Evolutionary conservation across 2,888 invertebrate species (phyloP).

Genomic region (Pollenia amentaria): DNA sequence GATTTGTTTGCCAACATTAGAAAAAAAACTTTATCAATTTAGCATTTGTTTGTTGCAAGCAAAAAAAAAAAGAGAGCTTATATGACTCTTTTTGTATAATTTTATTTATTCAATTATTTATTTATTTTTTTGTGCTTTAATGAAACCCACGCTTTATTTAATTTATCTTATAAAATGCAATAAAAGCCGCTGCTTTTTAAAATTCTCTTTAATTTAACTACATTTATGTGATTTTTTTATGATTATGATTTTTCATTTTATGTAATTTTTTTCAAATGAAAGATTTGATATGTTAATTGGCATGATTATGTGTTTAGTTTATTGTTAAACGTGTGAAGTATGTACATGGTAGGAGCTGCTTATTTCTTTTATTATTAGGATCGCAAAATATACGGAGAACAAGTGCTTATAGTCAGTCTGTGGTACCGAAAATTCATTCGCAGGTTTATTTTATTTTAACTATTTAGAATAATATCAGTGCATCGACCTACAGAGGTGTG

Average conservation of each 20-base stretch:
- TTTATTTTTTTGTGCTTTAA: slow-evolving; percentile 37
- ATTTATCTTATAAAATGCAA: slow-evolving; percentile 57
- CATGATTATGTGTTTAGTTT: slow-evolving; percentile 61
- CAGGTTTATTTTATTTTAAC: too few species aligned
- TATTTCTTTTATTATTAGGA: not conserved
- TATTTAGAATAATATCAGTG: too few species aligned
- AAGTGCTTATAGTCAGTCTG: too few species aligned
- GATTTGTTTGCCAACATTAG: slow-evolving; percentile 23
- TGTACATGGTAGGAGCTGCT: slow-evolving; percentile 1
- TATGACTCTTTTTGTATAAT: slow-evolving; percentile 52
- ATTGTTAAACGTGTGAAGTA: slow-evolving; percentile 59
- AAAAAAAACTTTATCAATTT: slow-evolving; percentile 47
- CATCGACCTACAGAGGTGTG: too few species aligned
- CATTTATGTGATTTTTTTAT: slow-evolving; percentile 49
- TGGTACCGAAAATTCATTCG: too few species aligned
- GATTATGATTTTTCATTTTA: slow-evolving; percentile 56
- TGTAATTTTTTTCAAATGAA: slow-evolving; percentile 39
- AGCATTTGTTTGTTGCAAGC: slow-evolving; percentile 24
- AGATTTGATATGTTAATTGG: slow-evolving; percentile 68
- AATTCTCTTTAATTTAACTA: slow-evolving; percentile 61
- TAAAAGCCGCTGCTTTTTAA: slow-evolving; percentile 57
- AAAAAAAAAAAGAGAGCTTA: slow-evolving; percentile 44
- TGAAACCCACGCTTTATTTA: slow-evolving; percentile 67
- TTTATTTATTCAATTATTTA: slow-evolving; percentile 52
- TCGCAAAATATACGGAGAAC: not conserved